Conservation (phyloP, 92 coral and sea anemone species). For the Epizoanthus ramosus region DNA sequence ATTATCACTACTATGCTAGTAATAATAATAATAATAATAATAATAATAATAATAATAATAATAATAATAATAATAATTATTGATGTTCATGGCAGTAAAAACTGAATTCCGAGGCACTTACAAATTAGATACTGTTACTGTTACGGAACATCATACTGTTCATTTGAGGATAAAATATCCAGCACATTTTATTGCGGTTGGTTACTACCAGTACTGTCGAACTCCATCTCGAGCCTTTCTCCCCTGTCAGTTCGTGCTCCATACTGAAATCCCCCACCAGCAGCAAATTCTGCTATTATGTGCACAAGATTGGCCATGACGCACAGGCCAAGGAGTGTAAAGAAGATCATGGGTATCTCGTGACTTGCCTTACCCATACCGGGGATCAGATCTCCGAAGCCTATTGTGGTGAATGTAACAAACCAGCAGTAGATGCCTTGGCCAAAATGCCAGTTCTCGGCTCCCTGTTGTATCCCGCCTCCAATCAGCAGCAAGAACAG, state of each 20-base stretch:
- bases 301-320: conserved; percentile 25
- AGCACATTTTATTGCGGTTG: no score
- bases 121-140: no score
- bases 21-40: no score
- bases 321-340: conserved; percentile 27
- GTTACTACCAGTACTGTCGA: neutral
- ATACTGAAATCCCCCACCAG: conserved; percentile 9
- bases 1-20: no score
- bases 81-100: no score
- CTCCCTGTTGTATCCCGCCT: conserved; percentile 10
- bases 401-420: conserved; percentile 29
- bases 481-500: conserved; percentile 18
- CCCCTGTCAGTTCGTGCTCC: neutral
- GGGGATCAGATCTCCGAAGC: conserved; percentile 23
- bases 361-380: neutral
- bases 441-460: conserved; percentile 16
- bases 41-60: no score
- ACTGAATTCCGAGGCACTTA: no score
- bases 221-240: conserved; percentile 8
- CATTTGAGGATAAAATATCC: no score
- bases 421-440: conserved; percentile 31
- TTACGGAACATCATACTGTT: no score
- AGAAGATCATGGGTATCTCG: conserved; percentile 36
- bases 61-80: no score
- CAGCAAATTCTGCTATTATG: neutral